Evolutionary conservation across 2,113 vertebrate genomes (phyloP), one percentile per base, ranked within the genome.

Genomic region (Sorex fumeus): DNA sequence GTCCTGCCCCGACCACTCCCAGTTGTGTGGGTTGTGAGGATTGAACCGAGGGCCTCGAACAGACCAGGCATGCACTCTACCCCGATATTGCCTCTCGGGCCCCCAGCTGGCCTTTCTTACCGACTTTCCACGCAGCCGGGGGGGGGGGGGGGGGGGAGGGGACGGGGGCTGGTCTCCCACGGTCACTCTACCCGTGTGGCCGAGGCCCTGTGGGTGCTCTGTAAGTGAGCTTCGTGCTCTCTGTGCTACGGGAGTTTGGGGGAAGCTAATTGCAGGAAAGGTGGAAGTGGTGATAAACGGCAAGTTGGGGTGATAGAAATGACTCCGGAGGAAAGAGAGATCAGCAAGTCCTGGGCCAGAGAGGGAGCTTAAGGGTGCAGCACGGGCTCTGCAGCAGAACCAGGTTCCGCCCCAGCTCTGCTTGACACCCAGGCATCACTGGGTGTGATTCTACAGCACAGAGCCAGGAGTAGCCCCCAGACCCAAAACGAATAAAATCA

Each of bases 91-190:
- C 40, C 40, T 3, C 40, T 40, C 4, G 40, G 40, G 40, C 40
- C 45, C 12, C 8, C 1, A 2, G 53, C 75, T 57, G 50, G 11
- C 36, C 8, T 83, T 32, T 89, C 64, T 70, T 57, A 2, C 0
- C 13, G 9, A 1, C 75, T n/a, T 32, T 40, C 9, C 13, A 50
- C 47, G 2, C 13, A 10, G 6, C 67, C 10, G 3, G 12, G 2
- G 53, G n/a, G n/a, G n/a, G n/a, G n/a, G n/a, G n/a, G n/a, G n/a
- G n/a, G n/a, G n/a, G n/a, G n/a, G n/a, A n/a, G n/a, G n/a, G n/a
- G n/a, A n/a, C n/a, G n/a, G n/a, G n/a, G 45, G 1, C 60, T 3
- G 0, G n/a, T 30, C 4, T 0, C 1, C 36, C 19, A 30, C 12
- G 0, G 27, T 60, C 23, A 50, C 27, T n/a, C 15, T 3, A 36